Percentiles rank a stretch among this genome's conserved stretches.
These are phyloP conservation scores for Tachysurus vachellii DNA, from an alignment of 2,113 vertebrate genomes.

Conservation along the genomic window DNA sequence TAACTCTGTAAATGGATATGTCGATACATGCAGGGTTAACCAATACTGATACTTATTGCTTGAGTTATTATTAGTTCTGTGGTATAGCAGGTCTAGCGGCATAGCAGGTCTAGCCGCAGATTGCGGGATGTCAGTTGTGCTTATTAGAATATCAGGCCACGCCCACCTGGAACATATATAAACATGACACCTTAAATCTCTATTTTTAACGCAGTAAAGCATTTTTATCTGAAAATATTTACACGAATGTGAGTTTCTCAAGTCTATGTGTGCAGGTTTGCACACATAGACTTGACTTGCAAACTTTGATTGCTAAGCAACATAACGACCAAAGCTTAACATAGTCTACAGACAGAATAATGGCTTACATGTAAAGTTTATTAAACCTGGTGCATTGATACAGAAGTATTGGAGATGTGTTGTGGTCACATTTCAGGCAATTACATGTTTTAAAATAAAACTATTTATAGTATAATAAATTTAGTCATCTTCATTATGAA, in stretches of 20 bases:
- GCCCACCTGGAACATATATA: neutral
- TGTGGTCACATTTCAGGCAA: neutral
- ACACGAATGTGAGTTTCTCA: neutral
- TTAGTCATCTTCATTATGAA: neutral
- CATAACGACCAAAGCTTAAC: neutral
- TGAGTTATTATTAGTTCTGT: neutral
- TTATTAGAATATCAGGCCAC: neutral
- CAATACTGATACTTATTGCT: neutral
- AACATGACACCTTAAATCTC: neutral
- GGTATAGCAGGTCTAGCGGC: neutral
- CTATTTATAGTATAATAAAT: neutral
- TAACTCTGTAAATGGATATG: neutral
- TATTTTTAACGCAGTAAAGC: too few relatives aligned
- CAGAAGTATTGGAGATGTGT: neutral
- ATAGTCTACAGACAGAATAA: neutral
- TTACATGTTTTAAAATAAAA: neutral
- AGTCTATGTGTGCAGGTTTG: neutral
- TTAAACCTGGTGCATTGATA: neutral
- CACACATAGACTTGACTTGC: too few relatives aligned
- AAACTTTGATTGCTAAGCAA: neutral
- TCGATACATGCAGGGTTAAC: neutral
- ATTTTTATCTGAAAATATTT: neutral
- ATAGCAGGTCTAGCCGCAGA: neutral
- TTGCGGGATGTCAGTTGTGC: neutral
- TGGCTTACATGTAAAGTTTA: too few relatives aligned